A percentile compares a stretch with the other conserved stretches of the same genome.
Evolutionary conservation across 2,797 vertebrate species (phyloP).

Genomic region (Apodemus agrarius): DNA sequence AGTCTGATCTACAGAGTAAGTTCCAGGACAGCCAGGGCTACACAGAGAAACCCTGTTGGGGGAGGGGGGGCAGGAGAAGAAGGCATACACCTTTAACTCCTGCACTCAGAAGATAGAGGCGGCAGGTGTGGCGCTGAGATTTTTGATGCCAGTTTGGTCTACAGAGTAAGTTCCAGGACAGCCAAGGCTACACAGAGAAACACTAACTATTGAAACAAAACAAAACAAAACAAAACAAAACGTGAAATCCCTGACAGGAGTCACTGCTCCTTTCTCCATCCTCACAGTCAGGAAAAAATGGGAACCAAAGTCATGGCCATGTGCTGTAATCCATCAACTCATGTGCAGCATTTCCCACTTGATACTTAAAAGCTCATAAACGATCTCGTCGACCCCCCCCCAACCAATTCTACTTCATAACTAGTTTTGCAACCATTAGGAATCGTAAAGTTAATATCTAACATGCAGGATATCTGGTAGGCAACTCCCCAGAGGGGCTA

Average conservation of each 20-base stretch:
- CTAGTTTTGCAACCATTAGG: not conserved
- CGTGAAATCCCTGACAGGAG: not conserved
- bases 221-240: not conserved
- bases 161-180: not conserved
- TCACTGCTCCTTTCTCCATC: slow-evolving; percentile 46
- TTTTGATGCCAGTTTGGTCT: not conserved
- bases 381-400: not conserved
- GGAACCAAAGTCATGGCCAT: slow-evolving; percentile 25
- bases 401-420: not conserved
- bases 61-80: no score
- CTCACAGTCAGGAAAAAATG: slow-evolving; percentile 51
- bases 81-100: not conserved
- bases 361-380: slow-evolving; percentile 35
- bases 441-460: not conserved
- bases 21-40: no score
- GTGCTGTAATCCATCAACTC: slow-evolving; percentile 22
- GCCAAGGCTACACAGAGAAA: not conserved
- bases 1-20: no score
- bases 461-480: not conserved
- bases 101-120: not conserved
- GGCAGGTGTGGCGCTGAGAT: not conserved
- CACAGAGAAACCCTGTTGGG: no score
- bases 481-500: not conserved
- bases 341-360: not conserved
- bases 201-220: not conserved